These are phyloP conservation scores for Therioaphis trifolii DNA, from an alignment of 2,888 invertebrate species.

Conservation along the genomic window DNA sequence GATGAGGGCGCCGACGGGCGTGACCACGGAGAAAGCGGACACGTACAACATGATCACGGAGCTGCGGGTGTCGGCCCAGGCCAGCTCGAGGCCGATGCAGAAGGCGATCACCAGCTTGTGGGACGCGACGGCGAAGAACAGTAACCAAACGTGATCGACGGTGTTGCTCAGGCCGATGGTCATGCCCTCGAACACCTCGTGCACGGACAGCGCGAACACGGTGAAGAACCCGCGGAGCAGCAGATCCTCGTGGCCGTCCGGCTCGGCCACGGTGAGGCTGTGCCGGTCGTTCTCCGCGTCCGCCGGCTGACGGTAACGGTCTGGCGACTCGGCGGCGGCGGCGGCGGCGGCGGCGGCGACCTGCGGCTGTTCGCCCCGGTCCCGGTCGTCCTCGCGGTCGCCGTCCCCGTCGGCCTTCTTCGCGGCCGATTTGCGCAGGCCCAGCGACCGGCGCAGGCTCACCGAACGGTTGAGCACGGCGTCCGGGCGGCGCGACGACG, in stretches of 20 bases:
- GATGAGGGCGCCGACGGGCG: conserved; percentile 77
- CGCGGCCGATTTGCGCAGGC: conserved; percentile 67
- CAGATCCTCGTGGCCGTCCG: conserved; percentile 64
- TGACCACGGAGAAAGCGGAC: conserved; percentile 75
- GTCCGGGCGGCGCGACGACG: conserved; percentile 67
- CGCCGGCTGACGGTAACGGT: background rate
- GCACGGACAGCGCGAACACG: conserved; percentile 76
- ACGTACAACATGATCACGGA: conserved; percentile 72
- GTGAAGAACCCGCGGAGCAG: conserved; percentile 73
- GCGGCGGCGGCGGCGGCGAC: too few species aligned
- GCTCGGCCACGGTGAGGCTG: too few species aligned
- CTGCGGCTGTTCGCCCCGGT: conserved; percentile 66
- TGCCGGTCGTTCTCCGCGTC: too few species aligned
- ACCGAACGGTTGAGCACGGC: conserved; percentile 72
- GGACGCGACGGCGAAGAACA: conserved; percentile 75
- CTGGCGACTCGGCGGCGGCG: background rate
- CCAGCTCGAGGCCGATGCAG: conserved; percentile 76
- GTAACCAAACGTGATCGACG: conserved; percentile 74
- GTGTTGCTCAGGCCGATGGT: conserved; percentile 82
- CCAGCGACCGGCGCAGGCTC: conserved; percentile 70
- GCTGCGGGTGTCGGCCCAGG: conserved; percentile 71
- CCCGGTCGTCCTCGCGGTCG: conserved; percentile 58
- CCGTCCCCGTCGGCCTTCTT: conserved; percentile 59
- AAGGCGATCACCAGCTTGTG: conserved; percentile 78
- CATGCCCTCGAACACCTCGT: conserved; percentile 79